Percentiles rank a stretch among this genome's conserved stretches.
Evolutionary conservation across 2,113 vertebrate genomes (phyloP).

Genomic region (Ia io): DNA sequence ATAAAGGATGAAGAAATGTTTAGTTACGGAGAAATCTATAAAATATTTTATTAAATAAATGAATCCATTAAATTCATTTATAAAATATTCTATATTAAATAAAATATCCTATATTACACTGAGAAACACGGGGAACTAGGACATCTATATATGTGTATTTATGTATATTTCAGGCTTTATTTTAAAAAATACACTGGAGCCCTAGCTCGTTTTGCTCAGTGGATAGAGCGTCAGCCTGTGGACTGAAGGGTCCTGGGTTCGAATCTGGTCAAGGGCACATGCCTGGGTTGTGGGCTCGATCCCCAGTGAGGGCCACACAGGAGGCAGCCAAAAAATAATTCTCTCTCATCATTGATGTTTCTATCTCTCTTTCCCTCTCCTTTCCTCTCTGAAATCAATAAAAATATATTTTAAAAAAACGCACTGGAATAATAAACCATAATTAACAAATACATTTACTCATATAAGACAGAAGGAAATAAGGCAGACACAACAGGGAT

Average conservation of each 20-base stretch:
- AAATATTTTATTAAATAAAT: background rate
- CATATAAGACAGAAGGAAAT: background rate
- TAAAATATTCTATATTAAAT: background rate
- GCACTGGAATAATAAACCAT: background rate
- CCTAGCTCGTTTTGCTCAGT: too few species aligned
- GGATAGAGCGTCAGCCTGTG: too few species aligned
- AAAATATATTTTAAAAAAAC: too few species aligned
- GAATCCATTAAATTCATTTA: background rate
- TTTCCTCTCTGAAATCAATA: too few species aligned
- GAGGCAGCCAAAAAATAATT: too few species aligned
- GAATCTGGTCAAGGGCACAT: too few species aligned
- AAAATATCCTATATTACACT: background rate
- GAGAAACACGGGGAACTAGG: background rate
- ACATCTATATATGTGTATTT: background rate
- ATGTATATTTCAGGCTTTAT: background rate
- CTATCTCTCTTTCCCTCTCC: too few species aligned
- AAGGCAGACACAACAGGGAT: background rate
- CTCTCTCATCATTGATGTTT: too few species aligned
- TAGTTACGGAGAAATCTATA: background rate
- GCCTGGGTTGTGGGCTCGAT: too few species aligned
- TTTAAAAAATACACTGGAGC: background rate
- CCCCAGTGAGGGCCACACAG: too few species aligned
- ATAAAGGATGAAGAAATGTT: background rate
- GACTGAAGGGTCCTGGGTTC: too few species aligned
- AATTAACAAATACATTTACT: background rate